Conservation (phyloP, 2,888 invertebrate species). For the Tetramorium bicarinatum region DNA sequence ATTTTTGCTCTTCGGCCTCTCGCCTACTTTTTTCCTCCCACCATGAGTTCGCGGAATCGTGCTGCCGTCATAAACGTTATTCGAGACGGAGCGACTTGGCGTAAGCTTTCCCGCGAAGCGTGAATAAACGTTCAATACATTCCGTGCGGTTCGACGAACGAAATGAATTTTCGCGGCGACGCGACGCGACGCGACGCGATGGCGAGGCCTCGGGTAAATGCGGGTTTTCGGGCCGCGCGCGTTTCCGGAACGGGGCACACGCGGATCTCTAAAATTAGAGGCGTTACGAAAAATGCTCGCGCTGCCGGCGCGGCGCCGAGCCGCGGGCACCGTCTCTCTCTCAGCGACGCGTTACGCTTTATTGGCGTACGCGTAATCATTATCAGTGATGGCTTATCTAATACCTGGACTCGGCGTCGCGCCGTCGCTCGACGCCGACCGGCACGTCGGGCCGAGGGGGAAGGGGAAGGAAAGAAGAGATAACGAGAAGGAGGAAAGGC, state of each 20-base stretch:
- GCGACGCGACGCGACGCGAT: background rate
- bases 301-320: background rate
- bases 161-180: slow-evolving; percentile 25
- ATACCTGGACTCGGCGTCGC: slow-evolving; percentile 36
- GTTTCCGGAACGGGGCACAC: slow-evolving; percentile 53
- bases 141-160: slow-evolving; percentile 34
- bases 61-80: slow-evolving; percentile 9
- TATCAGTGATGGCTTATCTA: slow-evolving; percentile 56
- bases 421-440: background rate
- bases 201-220: slow-evolving; percentile 1
- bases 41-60: slow-evolving; percentile 4
- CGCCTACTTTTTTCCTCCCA: background rate
- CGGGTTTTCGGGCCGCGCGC: slow-evolving; percentile 43
- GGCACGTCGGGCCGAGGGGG: background rate
- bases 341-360: slow-evolving; percentile 42
- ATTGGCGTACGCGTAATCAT: slow-evolving; percentile 33
- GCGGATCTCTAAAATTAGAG: slow-evolving; percentile 61
- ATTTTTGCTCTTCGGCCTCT: background rate
- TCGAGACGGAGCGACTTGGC: background rate
- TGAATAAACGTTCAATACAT: background rate
- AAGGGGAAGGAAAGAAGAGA: background rate
- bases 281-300: slow-evolving; percentile 60
- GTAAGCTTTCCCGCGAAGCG: slow-evolving; percentile 18
- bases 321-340: background rate
- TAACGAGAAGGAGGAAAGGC: background rate